Evolutionary conservation across 2,113 vertebrate species (phyloP), one percentile per base, ranked within the genome.

Genomic region (Boleophthalmus pectinirostris): DNA sequence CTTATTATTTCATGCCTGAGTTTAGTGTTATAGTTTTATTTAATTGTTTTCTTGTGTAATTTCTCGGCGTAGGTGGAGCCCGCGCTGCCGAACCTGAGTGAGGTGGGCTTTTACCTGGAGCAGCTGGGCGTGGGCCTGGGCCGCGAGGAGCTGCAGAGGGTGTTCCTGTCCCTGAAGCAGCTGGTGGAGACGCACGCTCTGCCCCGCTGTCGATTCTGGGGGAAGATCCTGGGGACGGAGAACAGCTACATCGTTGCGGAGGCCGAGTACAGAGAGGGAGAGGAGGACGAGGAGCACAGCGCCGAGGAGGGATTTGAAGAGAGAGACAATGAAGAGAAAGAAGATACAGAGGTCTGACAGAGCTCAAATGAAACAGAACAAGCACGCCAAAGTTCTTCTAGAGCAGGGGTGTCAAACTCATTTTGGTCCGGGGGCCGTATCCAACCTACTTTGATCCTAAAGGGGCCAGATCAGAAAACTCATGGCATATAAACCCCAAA

Each of bases 221-320:
- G 98, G 5, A 99, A 98, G 84, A 94, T 99, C 73, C 77, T 99
- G 72, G 98, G 97, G 13, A 87, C 86, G 23, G 88, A 94, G 70
- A 92, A 84, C 81, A 96, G 92, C 89, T 99, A 99, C 24, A 90
- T 98, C 67, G 75, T 99, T 66, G 97, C 96, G 24, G 97, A 99
- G 91, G 95, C 91, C 24, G 93, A 96, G 70, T 93, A 91, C 70
- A 86, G 80, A 24, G 96, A 97, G 5, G 94, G 92, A 3, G 95
- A 94, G 70, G 95, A 94, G 21, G 96, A 96, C 7, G 94, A 95
- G 23, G 95, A 96, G 64, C 69, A 82, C 10, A 92, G 72, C 35
- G 56, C 77, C 0, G 94, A 94, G 66, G 82, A 88, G 16, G 45
- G 20, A 14, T 89, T 24, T 13, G 89, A 83, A 16, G 88, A 90